A percentile compares a stretch with the other conserved stretches of the same genome.
phyloP scores from a whole-genome alignment of 1,140 invertebrate genomes.

The Neodiprion pinetum region DNA sequence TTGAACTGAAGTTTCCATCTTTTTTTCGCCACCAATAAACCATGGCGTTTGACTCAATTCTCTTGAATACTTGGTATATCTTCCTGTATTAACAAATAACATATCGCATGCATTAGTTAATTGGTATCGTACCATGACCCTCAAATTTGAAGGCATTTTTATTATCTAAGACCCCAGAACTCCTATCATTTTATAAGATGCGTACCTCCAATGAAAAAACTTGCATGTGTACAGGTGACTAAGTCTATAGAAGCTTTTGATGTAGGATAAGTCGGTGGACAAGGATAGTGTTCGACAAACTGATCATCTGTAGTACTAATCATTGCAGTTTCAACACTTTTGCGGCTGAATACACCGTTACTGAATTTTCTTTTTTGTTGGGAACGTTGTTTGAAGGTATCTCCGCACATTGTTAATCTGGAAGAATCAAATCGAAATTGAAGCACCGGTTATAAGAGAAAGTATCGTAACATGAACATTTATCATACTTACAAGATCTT shows the following conservation, averaged over 20 bases:
- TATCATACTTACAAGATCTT: conserved; percentile 60
- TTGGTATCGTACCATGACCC: conserved; percentile 19
- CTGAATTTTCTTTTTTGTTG: conserved; percentile 48
- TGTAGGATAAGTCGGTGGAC: conserved; percentile 58
- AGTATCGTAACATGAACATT: conserved; percentile 19
- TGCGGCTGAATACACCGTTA: conserved; percentile 61
- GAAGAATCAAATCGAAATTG: conserved; percentile 18
- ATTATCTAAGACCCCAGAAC: conserved; percentile 16
- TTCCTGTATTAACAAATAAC: conserved; percentile 59
- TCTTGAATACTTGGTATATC: conserved; percentile 90
- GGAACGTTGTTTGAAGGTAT: conserved; percentile 36
- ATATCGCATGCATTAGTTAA: conserved; percentile 27
- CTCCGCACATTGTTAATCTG: conserved; percentile 47
- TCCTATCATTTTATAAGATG: conserved; percentile 21
- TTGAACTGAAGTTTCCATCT: conserved; percentile 87
- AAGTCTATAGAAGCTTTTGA: conserved; percentile 51
- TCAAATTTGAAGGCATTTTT: conserved; percentile 12
- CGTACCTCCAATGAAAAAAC: conserved; percentile 69
- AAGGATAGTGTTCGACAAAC: conserved; percentile 57
- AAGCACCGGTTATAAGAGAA: conserved; percentile 21
- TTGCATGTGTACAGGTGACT: conserved; percentile 61
- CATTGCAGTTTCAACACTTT: conserved; percentile 62
- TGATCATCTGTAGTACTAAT: conserved; percentile 51
- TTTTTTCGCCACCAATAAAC: conserved; percentile 83
- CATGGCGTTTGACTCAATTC: conserved; percentile 93